These are phyloP conservation scores for Indicator indicator DNA, from an alignment of 2,113 vertebrate genomes.

Conservation along the genomic window DNA sequence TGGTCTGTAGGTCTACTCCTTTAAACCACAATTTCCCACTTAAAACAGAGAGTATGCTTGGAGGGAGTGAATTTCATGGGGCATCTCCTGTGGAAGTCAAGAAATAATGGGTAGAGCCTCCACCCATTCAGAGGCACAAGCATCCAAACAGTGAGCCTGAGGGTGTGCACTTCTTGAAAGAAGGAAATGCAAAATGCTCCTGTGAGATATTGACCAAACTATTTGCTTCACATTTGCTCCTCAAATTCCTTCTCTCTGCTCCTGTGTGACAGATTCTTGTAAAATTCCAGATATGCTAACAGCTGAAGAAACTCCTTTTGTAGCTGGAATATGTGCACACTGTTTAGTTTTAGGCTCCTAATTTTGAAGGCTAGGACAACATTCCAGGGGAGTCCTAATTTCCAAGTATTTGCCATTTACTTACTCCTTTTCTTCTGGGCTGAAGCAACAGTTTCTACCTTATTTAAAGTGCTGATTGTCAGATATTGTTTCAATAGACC, in stretches of 20 bases:
- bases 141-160: background rate
- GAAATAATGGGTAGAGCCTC: background rate
- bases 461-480: background rate
- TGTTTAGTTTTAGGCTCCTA: background rate
- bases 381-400: background rate
- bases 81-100: background rate
- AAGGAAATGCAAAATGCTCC: background rate
- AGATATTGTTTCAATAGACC: background rate
- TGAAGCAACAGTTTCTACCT: background rate
- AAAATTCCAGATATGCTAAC: constrained; percentile 8
- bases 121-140: background rate
- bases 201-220: background rate
- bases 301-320: background rate
- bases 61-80: background rate
- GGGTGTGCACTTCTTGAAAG: background rate
- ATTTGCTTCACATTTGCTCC: background rate
- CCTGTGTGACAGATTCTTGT: background rate
- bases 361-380: background rate
- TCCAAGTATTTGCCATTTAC: background rate
- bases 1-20: background rate
- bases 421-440: background rate
- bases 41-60: background rate
- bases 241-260: background rate
- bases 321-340: background rate
- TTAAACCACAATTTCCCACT: background rate